These are phyloP conservation scores for Gymnobelideus leadbeateri DNA, from an alignment of 2,113 vertebrate genomes.

Conservation along the genomic window DNA sequence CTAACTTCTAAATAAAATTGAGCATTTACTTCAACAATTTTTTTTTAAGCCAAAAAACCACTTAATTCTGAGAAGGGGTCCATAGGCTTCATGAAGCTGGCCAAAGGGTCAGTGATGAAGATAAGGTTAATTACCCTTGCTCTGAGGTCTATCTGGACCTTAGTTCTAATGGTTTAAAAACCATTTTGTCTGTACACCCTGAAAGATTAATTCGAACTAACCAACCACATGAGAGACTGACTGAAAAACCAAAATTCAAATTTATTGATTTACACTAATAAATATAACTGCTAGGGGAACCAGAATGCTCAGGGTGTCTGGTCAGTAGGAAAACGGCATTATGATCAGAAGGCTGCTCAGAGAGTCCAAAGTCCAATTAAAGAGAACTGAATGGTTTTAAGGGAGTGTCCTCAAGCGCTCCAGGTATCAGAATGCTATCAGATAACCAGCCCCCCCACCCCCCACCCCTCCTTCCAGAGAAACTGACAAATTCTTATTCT, in stretches of 20 bases:
- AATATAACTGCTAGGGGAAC: not conserved
- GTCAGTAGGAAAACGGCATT: not conserved
- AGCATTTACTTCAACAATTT: not conserved
- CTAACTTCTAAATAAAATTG: not conserved
- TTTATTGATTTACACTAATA: not conserved
- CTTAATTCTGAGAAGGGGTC: not conserved
- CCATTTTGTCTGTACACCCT: not conserved
- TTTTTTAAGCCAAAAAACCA: not conserved
- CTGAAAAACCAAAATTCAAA: not conserved
- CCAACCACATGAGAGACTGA: not conserved
- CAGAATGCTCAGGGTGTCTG: not conserved
- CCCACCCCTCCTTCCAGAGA: not conserved
- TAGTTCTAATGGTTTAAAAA: not conserved
- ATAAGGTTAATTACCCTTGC: not conserved
- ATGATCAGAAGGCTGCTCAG: not conserved
- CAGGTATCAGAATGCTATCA: not conserved
- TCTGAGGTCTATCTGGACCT: not conserved
- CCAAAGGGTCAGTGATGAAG: not conserved
- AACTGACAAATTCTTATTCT: constrained; percentile 26
- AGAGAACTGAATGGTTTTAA: not conserved
- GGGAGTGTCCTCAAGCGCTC: not conserved
- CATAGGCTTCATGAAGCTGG: not conserved
- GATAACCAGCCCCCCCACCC: not conserved
- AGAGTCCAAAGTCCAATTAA: not conserved
- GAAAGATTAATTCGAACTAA: not conserved